Percentiles rank a stretch among this genome's conserved stretches.
Conservation (phyloP, 2,888 invertebrate genomes). For the Cylindroiulus punctatus region DNA sequence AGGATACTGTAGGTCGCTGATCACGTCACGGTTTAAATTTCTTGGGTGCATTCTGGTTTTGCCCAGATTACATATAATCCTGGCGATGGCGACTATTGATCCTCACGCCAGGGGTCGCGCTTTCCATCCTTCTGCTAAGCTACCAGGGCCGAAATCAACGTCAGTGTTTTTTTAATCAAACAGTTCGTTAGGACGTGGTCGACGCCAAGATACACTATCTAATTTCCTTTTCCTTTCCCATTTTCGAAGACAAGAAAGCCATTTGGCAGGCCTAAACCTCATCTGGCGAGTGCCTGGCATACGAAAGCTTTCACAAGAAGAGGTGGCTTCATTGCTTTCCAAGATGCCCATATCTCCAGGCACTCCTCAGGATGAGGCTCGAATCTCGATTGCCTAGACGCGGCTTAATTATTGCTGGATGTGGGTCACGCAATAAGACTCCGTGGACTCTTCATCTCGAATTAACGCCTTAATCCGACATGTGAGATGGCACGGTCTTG, state of each 20-base stretch:
- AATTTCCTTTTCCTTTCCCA: conserved; percentile 19
- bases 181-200: not conserved
- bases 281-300: not conserved
- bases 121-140: not conserved
- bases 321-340: too few relatives aligned
- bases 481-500: not conserved
- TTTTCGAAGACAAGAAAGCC: not conserved
- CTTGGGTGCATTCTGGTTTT: too few relatives aligned
- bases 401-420: conserved; percentile 14
- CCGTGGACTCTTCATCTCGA: not conserved
- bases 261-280: not conserved
- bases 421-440: conserved; percentile 25
- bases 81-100: not conserved
- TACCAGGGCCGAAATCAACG: not conserved
- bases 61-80: not conserved
- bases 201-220: not conserved
- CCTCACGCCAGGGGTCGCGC: not conserved
- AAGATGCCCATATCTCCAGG: not conserved
- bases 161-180: not conserved
- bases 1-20: too few relatives aligned
- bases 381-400: not conserved
- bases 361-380: not conserved
- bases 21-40: too few relatives aligned
- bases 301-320: not conserved
- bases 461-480: conserved; percentile 1